Percentiles rank a stretch among this genome's conserved stretches.
Evolutionary conservation across 2,797 vertebrate genomes (phyloP).

Genomic region (Melopsittacus undulatus): DNA sequence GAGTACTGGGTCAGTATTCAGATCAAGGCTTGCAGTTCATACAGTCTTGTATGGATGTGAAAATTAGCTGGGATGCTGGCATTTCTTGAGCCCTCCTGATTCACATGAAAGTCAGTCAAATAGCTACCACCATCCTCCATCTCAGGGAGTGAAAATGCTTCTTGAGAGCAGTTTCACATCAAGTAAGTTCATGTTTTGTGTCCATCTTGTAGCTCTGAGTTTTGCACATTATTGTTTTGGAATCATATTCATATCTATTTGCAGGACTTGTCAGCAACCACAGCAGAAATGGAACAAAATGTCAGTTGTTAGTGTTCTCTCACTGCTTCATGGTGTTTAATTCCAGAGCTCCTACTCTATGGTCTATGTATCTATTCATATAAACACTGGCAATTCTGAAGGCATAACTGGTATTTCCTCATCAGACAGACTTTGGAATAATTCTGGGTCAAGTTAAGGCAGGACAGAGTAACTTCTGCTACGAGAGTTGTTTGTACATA

Average conservation of each 20-base stretch:
- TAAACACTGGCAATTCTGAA: background rate
- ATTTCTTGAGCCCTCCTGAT: background rate
- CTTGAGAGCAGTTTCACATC: background rate
- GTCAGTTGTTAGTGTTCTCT: background rate
- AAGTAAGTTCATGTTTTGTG: accelerated
- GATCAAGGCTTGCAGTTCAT: background rate
- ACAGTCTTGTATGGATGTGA: accelerated
- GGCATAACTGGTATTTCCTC: background rate
- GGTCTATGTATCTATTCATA: background rate
- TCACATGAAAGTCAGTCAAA: background rate
- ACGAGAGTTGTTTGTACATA: background rate
- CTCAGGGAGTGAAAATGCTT: background rate
- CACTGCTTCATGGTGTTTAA: background rate
- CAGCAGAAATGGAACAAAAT: background rate
- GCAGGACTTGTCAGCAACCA: background rate
- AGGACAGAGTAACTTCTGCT: background rate
- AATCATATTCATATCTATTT: background rate
- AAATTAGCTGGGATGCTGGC: background rate
- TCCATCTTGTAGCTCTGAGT: background rate
- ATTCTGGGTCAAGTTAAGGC: background rate
- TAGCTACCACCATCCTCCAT: background rate
- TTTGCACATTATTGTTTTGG: background rate
- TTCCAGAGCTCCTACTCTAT: background rate
- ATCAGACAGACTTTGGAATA: background rate
- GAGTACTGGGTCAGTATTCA: background rate